These are phyloP conservation scores for Conger conger DNA, from an alignment of 2,113 vertebrate species.

Conservation along the genomic window DNA sequence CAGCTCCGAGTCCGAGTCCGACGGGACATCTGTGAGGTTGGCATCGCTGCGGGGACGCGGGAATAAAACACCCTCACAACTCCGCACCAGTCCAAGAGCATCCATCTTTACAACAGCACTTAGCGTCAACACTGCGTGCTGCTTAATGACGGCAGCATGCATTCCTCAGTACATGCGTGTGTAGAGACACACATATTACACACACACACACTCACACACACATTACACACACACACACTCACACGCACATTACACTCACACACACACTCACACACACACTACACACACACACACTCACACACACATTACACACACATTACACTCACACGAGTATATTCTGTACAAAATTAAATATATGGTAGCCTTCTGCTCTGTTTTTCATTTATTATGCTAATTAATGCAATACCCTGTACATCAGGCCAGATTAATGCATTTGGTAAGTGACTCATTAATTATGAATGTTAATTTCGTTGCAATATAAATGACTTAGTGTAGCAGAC, in stretches of 20 bases:
- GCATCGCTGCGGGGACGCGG: constrained; percentile 71
- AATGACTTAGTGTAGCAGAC: not conserved
- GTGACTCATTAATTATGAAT: not conserved
- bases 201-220: too few relatives aligned
- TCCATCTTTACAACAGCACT: not conserved
- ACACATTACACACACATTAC: too few relatives aligned
- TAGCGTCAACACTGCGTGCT: not conserved
- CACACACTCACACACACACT: too few relatives aligned
- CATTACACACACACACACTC: too few relatives aligned
- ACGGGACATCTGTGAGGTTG: constrained; percentile 84
- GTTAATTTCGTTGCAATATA: not conserved
- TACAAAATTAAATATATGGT: not conserved
- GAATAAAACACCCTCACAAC: not conserved
- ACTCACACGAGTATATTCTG: too few relatives aligned
- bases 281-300: too few relatives aligned
- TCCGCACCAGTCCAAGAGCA: not conserved
- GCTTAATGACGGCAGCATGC: not conserved
- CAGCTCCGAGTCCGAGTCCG: constrained; percentile 86
- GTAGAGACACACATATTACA: too few relatives aligned
- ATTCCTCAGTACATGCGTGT: too few relatives aligned
- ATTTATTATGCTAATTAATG: constrained; percentile 1
- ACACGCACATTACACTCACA: too few relatives aligned
- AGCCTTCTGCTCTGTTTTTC: not conserved
- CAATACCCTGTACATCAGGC: not conserved
- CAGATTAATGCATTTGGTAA: not conserved